Percentiles rank a stretch among this genome's conserved stretches.
These are phyloP conservation scores for Lysandra bellargus DNA, from an alignment of 2,888 invertebrate species.

Conservation along the genomic window DNA sequence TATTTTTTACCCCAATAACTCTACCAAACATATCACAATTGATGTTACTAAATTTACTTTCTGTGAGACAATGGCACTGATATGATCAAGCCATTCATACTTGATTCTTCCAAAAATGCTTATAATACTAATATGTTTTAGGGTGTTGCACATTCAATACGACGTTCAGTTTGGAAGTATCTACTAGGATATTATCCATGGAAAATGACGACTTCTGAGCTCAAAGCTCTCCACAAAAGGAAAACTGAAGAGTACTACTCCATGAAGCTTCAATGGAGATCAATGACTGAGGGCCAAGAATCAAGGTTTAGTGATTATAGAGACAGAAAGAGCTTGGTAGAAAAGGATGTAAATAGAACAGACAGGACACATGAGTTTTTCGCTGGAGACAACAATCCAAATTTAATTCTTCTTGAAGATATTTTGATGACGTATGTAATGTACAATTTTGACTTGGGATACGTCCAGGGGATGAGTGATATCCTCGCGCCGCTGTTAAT, in stretches of 20 bases:
- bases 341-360: constrained; percentile 98
- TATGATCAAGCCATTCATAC: no score
- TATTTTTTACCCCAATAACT: no score
- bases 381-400: constrained; percentile 95
- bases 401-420: constrained; percentile 91
- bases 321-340: constrained; percentile 95
- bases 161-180: constrained; percentile 96
- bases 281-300: constrained; percentile 93
- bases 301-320: constrained; percentile 90
- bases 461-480: constrained; percentile 99
- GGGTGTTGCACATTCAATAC: constrained; percentile 89
- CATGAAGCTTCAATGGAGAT: constrained; percentile 98
- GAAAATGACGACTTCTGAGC: constrained; percentile 87
- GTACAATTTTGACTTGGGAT: constrained; percentile 99
- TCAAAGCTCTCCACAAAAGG: constrained; percentile 84
- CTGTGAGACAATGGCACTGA: no score
- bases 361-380: constrained; percentile 95
- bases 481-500: constrained; percentile 94
- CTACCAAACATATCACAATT: no score
- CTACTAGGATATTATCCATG: constrained; percentile 93
- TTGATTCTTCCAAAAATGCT: background rate
- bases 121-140: constrained; percentile 51
- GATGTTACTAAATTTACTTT: no score
- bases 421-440: constrained; percentile 99
- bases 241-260: constrained; percentile 93